phyloP scores from a whole-genome alignment of 2,797 vertebrate genomes.

The Schizopygopsis malacanthus region DNA sequence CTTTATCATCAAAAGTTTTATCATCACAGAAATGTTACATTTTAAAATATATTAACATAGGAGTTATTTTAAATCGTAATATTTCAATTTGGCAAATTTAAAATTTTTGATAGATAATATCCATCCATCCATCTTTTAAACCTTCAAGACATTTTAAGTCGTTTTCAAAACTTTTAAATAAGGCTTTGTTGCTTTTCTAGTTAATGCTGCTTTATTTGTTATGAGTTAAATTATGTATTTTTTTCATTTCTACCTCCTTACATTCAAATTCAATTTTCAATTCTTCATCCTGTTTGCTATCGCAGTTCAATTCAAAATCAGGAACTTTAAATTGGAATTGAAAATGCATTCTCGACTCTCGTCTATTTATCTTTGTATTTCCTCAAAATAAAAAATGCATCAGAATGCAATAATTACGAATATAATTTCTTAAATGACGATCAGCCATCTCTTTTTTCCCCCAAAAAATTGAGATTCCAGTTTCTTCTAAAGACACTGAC shows the following conservation, averaged over 20 bases:
- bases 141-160: background rate
- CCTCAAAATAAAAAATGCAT: background rate
- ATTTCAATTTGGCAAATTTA: too few relatives aligned
- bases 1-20: too few relatives aligned
- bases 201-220: background rate
- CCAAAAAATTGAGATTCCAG: slow-evolving; percentile 45
- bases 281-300: background rate
- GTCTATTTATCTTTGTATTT: slow-evolving; percentile 12
- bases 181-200: background rate
- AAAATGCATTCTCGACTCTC: background rate
- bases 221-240: background rate
- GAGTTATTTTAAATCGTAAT: too few relatives aligned
- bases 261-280: background rate
- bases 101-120: too few relatives aligned
- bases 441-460: background rate
- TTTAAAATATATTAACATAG: too few relatives aligned
- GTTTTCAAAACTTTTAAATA: background rate
- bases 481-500: slow-evolving; percentile 69
- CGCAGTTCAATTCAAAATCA: background rate
- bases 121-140: background rate
- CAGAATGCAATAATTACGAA: slow-evolving; percentile 22
- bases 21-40: too few relatives aligned
- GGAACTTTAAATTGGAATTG: background rate
- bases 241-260: background rate
- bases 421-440: background rate